Base-by-base conservation (phyloP, 2,888 invertebrate species). In the Stenoptilia bipunctidactyla region DNA sequence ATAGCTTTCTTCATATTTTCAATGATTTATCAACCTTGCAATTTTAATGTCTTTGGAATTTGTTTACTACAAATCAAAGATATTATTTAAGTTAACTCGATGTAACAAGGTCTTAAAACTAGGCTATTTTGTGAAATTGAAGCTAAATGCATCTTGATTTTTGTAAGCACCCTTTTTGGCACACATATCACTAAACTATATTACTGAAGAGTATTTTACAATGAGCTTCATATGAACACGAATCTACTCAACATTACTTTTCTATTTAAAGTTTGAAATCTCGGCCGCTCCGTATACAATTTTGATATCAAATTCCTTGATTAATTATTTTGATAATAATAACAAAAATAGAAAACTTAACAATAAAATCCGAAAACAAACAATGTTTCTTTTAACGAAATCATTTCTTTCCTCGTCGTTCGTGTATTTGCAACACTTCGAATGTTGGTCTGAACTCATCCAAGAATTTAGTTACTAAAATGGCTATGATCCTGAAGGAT, bases 401-500 rank as follows among this genome's bases (percentile, higher is more conserved):
- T 20, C 4, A 5, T 8, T 20, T 20, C 20, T 15, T 13, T 20
- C 14, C 13, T 20, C 20, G 20, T 5, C 20, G 20, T 20, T 20
- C 20, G 20, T 8, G 20, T 20, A 5, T 5, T 20, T 27, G 20
- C 20, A 20, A 20, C 20, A n/a, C n/a, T n/a, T 20, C 20, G 20
- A 20, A 34, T 41, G n/a, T 8, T 15, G 12, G 20, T 20, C 8
- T 8, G 8, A 20, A 20, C 20, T 20, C n/a, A n/a, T n/a, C 8
- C 20, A 20, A 20, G 20, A 37, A 35, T 13, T 33, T 33, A 54
- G 53, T 42, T 44, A 44, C 45, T 53, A 57, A 61, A 52, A 64
- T 54, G 73, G 83, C 88, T 92, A 92, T 86, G 92, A 92, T 30
- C 92, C 88, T 45, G 91, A 85, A 42, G 92, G 88, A 64, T 92